Evolutionary conservation across 2,888 invertebrate species (phyloP), one percentile per base, ranked within the genome.

Genomic region (Blastobasis adustella): DNA sequence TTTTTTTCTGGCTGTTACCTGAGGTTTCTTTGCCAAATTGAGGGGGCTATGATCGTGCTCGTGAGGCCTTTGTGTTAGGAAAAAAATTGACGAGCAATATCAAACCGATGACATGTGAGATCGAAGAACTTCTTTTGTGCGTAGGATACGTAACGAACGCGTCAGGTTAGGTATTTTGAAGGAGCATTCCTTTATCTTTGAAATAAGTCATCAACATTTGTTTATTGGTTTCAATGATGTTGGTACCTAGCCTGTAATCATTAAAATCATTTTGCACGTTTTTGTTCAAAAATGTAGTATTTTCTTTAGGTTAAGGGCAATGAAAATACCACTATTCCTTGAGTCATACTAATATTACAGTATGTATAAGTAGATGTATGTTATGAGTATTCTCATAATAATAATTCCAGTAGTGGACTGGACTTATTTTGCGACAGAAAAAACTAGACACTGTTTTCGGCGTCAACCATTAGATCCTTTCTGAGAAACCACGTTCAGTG

Each of bases 101-200:
- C 76, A 67, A 61, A 73, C 80, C 77, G 82, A 78, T 80, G 83
- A 85, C 81, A 78, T 78, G 62, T 69, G 71, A 69, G 66, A 66
- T 58, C 64, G 64, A 59, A 65, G 69, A 71, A 69, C 67, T 63
- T 57, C 53, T 51, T 52, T 52, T 54, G 54, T 59, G 60, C 54
- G 57, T 59, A 68, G 73, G 74, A 73, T 75, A 71, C 60, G 48
- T 38, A 49, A 47, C 45, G 49, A 50, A 47, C 40, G 23, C 47
- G 46, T 48, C 49, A 46, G 42, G 43, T 23, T 23, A 23, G 23
- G 23, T 23, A 23, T 23, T 23, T 23, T 23, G 23, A 23, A 23
- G 23, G 23, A 23, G 23, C 23, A 23, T 23, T 23, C 23, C 23
- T 23, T 23, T 23, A 23, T 2, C 23, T 23, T 23, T 23, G 3